Base-by-base conservation (phyloP, 2,888 invertebrate genomes). In the Cynaeus angustus region DNA sequence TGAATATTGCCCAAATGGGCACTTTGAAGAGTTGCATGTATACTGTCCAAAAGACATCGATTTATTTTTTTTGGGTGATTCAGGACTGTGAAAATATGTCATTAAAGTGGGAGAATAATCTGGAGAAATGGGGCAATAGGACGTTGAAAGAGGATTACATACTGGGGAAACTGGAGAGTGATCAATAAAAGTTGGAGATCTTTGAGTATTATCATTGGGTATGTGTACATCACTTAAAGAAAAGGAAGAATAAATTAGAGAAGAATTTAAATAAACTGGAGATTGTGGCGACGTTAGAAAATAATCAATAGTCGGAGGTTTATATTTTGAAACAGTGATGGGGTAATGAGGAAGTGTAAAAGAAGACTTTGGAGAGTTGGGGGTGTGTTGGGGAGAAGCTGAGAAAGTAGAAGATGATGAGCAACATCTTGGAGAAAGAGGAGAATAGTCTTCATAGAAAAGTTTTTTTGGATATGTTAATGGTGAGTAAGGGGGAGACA, bases 361-460 rank as follows among this genome's bases (percentile, higher is more conserved):
- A 1, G 12, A 41, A 41, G n/a, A 41, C 2, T 41, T 13, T 13
- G 41, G 41, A 2, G 41, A 41, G 2, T 12, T 10, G 0, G 52
- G 13, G 12, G 12, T 30, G 52, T 33, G 28, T 28, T 28, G 28
- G 8, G 33, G 30, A 3, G 52, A 52, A 3, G 10, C 4, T 13
- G 43, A 43, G 9, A 12, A n/a, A 6, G 14, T 37, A 1, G 43
- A 37, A 7, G 30, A 55, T 8, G 14, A 2, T 55, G 55, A 14
- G 9, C 14, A 55, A 12, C 8, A 38, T 26, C 10, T 50, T 21
- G 50, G 14, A 12, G 52, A 52, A 12, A 41, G 12, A 41, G 41
- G 12, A 10, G 41, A 41, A 41, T 12, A 41, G 3, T 41, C 41
- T 41, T n/a, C 12, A 12, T n/a, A 13, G n/a, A 33, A 41, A 1